A percentile compares a stretch with the other conserved stretches of the same genome.
These are phyloP conservation scores for Apamea anceps DNA, from an alignment of 2,888 invertebrate genomes.

Conservation along the genomic window DNA sequence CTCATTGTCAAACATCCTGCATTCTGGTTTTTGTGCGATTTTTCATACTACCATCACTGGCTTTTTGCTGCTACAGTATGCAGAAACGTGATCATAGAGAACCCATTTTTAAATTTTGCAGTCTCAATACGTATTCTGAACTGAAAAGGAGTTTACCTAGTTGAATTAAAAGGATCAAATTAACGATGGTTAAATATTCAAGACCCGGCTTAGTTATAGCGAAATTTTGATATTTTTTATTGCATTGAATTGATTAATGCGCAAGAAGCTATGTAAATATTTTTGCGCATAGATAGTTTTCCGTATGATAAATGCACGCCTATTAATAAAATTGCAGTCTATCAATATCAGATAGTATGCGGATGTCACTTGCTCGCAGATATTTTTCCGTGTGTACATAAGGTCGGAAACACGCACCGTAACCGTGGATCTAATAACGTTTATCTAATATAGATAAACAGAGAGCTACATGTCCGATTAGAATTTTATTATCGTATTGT, in stretches of 20 bases:
- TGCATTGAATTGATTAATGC: constrained; percentile 6
- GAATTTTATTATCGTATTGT: constrained; percentile 19
- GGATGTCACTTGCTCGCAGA: not conserved
- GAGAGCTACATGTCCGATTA: constrained; percentile 44
- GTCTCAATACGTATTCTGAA: not conserved
- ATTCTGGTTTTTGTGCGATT: not conserved
- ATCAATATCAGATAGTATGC: not conserved
- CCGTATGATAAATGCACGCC: not conserved
- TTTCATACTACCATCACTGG: constrained; percentile 43
- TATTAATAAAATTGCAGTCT: not conserved
- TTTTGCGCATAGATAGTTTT: not conserved
- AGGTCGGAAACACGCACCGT: constrained; percentile 23
- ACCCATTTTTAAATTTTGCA: not conserved
- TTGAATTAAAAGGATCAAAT: not conserved
- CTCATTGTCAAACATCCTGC: constrained; percentile 33
- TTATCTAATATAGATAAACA: constrained; percentile 53
- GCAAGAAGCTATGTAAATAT: not conserved
- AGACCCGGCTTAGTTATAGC: not conserved
- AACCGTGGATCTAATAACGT: constrained; percentile 34
- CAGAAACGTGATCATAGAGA: constrained; percentile 55
- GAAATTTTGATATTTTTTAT: too few relatives aligned
- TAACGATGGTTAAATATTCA: not conserved
- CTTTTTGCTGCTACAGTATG: constrained; percentile 42
- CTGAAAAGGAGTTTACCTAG: not conserved
- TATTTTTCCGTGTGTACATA: constrained; percentile 5